These are phyloP conservation scores for Rattus rattus DNA, from an alignment of 2,113 vertebrate species.

Conservation along the genomic window DNA sequence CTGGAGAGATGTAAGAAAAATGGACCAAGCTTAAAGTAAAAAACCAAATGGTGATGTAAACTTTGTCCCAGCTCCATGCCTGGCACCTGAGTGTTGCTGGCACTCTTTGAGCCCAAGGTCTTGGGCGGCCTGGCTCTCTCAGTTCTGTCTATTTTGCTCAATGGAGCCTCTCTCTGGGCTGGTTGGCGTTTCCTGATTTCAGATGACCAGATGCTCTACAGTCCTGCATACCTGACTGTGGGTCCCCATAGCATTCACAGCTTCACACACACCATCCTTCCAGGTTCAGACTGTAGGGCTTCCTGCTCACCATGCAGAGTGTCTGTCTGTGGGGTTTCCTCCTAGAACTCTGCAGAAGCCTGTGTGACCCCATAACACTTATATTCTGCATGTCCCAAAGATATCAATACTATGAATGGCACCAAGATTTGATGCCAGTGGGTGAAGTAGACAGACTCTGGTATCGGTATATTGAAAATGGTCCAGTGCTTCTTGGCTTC, in stretches of 20 bases:
- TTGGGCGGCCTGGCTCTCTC: not conserved
- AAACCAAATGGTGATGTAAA: not conserved
- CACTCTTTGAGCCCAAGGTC: not conserved
- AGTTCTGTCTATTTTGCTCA: not conserved
- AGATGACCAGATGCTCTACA: not conserved
- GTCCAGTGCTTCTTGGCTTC: not conserved
- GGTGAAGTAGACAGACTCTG: not conserved
- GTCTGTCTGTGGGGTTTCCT: too few relatives aligned
- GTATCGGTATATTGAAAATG: not conserved
- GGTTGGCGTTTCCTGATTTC: not conserved
- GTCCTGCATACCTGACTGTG: not conserved
- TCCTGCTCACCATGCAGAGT: not conserved
- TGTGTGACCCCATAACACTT: not conserved
- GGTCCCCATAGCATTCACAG: too few relatives aligned
- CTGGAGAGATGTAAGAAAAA: not conserved
- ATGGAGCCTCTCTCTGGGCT: not conserved
- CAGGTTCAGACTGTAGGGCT: not conserved
- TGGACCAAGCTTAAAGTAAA: not conserved
- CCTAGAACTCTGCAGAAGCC: not conserved
- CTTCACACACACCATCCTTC: not conserved
- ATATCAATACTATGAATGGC: not conserved
- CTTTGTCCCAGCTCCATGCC: not conserved
- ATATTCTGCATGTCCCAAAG: not conserved
- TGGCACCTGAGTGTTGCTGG: not conserved
- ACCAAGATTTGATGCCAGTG: not conserved